A percentile compares a stretch with the other conserved stretches of the same genome.
Conservation (phyloP, 2,113 vertebrate species). For the Chionis minor region DNA sequence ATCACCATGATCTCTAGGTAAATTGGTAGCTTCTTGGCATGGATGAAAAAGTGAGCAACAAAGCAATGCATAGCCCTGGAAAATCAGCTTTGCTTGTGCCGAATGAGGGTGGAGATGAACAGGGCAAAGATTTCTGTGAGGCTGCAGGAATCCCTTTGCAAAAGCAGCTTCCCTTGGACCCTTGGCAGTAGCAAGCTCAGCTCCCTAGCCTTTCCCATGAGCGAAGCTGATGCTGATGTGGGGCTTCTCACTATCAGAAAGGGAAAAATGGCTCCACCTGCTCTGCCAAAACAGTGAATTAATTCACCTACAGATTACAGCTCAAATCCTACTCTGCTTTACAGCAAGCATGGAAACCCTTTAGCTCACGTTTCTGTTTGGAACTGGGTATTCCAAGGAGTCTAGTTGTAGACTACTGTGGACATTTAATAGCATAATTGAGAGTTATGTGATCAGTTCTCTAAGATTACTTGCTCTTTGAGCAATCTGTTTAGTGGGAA, state of each 20-base stretch:
- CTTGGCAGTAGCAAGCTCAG: not conserved
- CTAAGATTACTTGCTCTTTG: not conserved
- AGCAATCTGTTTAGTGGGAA: not conserved
- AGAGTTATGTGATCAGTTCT: not conserved
- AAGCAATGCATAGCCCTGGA: rapidly evolving
- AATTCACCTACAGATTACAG: not conserved
- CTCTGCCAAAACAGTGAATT: not conserved
- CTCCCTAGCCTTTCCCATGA: not conserved
- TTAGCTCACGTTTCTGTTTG: not conserved
- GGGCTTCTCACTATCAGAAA: not conserved
- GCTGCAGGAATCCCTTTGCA: not conserved
- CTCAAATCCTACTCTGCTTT: not conserved
- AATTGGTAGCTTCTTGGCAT: not conserved
- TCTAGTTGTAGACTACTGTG: not conserved
- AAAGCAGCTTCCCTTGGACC: not conserved
- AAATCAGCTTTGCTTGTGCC: not conserved
- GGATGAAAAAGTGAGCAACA: not conserved
- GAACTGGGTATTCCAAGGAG: not conserved
- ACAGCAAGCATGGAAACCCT: not conserved
- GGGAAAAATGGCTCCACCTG: not conserved
- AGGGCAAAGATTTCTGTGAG: not conserved
- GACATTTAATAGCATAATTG: not conserved
- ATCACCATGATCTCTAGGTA: not conserved
- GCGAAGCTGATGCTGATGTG: not conserved
- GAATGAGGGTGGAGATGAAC: not conserved